Base-by-base conservation (phyloP, 2,113 vertebrate species). In the Halcyon malimbica region DNA sequence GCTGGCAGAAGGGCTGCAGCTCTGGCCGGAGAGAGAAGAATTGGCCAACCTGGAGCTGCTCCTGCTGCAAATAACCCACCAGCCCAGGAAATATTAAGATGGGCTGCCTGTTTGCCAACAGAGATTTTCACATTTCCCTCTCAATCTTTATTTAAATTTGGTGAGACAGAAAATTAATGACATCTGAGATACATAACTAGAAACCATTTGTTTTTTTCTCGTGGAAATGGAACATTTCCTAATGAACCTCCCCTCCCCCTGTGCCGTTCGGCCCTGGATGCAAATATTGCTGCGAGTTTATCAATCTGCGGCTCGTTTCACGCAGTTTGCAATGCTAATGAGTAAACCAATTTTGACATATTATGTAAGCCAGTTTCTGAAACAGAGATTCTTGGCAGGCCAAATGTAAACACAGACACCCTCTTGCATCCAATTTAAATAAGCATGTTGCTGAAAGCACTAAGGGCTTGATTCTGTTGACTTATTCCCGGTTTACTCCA, bases 321-420 rank as follows among this genome's bases (percentile, higher is more conserved):
- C 53, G 64, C 89, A 39, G 94, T 97, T 96, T 97, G 96, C 93
- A 97, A 97, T 97, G 97, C 94, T 97, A 97, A 97, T 97, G 96
- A 97, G 96, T 94, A 96, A 95, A 96, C 94, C 93, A 96, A 93
- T 95, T 96, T 96, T 94, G 90, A 97, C 94, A 96, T 87, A 96
- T 96, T 96, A 96, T 97, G 96, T 95, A 97, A 96, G 96, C 90
- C 94, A 92, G 91, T 96, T 97, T 97, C 95, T 96, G 96, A 95
- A 95, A 96, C 94, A 96, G 96, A 92, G 95, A 96, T 95, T 97
- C 94, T 96, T 97, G 96, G 96, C 96, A 96, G 95, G 94, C 90
- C 94, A 95, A 96, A 97, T 96, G 92, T 97, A 97, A 97, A 97
- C 96, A 97, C 90, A 97, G 93, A 95, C 93, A 96, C 80, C 92